Evolutionary conservation across 2,113 vertebrate species (phyloP), one percentile per base, ranked within the genome.

Genomic region (Oxyura jamaicensis): DNA sequence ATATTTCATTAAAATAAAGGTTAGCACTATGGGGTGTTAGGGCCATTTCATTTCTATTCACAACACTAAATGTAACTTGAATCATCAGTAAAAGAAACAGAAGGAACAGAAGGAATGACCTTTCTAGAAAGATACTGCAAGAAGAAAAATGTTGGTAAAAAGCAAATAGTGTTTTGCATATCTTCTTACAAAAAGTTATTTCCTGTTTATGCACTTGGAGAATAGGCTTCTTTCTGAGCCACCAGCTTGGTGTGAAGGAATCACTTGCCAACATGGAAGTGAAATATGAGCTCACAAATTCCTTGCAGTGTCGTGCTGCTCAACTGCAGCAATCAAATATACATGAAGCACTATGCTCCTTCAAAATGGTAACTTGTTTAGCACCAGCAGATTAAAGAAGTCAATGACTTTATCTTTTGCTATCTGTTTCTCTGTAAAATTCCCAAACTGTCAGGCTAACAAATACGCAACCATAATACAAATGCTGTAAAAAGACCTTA

Each of bases 1-100:
- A 96, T 94, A 82, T 95, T 95, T 90, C 55, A 93, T 94, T 96
- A 93, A 95, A 94, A 96, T 94, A 80, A 97, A 97, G 93, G 83
- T 95, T 96, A 96, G 21, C 85, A 83, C 83, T 58, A 66, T 74
- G 74, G 94, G 94, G 78, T 94, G 88, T 88, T 95, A 94, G 90
- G 93, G 56, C 63, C 87, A 81, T 77, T 84, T 75, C 58, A 91
- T 85, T 92, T 91, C 62, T 91, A 46, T 76, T 90, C 84, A 86
- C 76, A 96, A 80, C 68, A 79, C 58, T 83, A 75, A 88, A 50
- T 44, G 92, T 83, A 96, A 96, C 93, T 94, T 96, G 93, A 97
- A 86, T 93, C 93, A 96, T 94, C 90, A 75, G 25, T 44, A 77
- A 77, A 95, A 96, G 71, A 86, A 89, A 77, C 67, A 93, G 88